A percentile compares a stretch with the other conserved stretches of the same genome.
Evolutionary conservation across 2,113 vertebrate species (phyloP).

Genomic region (Ardeotis arabs): DNA sequence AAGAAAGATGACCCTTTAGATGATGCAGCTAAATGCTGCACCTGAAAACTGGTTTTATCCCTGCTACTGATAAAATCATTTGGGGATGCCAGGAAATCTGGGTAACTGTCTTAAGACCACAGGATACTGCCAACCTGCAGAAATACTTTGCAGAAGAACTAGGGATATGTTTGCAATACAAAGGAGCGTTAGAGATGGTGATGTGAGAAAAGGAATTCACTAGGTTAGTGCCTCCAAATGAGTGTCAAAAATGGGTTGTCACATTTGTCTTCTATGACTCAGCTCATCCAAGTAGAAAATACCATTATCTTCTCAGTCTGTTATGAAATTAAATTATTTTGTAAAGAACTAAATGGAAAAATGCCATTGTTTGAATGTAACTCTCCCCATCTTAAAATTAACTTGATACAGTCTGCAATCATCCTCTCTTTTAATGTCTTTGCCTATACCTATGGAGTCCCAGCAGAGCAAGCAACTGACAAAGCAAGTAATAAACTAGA

Average conservation of each 20-base stretch:
- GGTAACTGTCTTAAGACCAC: neutral
- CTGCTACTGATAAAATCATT: neutral
- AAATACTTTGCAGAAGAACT: neutral
- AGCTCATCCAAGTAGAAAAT: neutral
- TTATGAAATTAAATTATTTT: neutral
- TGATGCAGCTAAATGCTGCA: neutral
- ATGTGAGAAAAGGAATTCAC: neutral
- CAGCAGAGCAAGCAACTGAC: neutral
- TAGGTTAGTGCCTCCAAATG: neutral
- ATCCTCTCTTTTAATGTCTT: neutral
- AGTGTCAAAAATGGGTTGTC: neutral
- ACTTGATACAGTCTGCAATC: neutral
- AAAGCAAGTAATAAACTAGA: neutral
- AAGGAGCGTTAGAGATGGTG: neutral
- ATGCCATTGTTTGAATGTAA: neutral
- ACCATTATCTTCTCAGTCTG: neutral
- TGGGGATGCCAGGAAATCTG: neutral
- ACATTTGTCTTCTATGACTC: neutral
- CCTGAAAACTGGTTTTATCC: neutral
- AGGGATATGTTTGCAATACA: neutral
- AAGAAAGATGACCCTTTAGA: neutral
- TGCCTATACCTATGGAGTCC: accelerated
- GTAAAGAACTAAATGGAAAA: neutral
- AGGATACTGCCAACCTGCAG: neutral
- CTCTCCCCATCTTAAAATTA: neutral